phyloP scores from a whole-genome alignment of 2,888 invertebrate species.

The Oasisia sp. region DNA sequence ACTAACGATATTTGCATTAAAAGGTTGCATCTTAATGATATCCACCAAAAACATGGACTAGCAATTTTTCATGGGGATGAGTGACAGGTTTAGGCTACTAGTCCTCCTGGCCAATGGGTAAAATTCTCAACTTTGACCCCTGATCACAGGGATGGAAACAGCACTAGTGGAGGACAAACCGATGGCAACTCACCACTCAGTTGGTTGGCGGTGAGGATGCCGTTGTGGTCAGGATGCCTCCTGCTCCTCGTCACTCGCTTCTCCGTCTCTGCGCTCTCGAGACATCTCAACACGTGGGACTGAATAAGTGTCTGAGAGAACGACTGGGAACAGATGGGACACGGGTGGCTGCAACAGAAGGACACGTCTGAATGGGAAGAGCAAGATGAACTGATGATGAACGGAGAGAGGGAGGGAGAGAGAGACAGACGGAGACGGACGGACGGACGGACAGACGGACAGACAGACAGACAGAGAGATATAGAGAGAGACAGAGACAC shows the following conservation, averaged over 20 bases:
- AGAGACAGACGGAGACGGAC: background rate
- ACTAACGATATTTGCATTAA: no score
- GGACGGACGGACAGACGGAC: background rate
- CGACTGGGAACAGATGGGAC: background rate
- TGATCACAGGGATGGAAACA: background rate
- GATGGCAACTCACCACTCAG: background rate
- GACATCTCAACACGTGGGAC: background rate
- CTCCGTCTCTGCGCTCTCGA: background rate
- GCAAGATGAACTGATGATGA: no score
- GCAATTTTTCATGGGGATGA: no score
- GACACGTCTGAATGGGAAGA: background rate
- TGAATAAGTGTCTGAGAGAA: background rate
- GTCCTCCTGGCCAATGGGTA: no score
- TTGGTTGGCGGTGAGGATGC: background rate
- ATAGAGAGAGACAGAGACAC: background rate
- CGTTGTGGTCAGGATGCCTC: conserved; percentile 3
- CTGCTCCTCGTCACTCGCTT: background rate
- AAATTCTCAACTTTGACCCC: background rate
- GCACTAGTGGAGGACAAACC: background rate
- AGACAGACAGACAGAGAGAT: background rate
- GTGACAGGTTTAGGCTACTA: no score
- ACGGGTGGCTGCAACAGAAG: background rate
- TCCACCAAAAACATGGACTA: no score
- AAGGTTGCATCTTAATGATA: no score
- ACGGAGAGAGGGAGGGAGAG: background rate